Evolutionary conservation across 2,113 vertebrate genomes (phyloP).

Genomic region (Canis aureus): DNA sequence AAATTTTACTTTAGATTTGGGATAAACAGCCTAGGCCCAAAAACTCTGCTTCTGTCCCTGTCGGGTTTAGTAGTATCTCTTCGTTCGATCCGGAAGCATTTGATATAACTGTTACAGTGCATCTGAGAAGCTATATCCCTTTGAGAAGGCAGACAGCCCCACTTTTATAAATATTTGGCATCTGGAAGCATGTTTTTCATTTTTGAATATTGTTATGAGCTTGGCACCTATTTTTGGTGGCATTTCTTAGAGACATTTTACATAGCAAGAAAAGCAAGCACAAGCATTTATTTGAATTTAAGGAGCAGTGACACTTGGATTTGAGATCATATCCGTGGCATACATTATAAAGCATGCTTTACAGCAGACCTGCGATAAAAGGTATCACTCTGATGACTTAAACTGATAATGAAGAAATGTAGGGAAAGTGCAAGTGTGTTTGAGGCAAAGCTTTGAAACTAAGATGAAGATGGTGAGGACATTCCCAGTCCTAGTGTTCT

Average conservation of each 20-base stretch:
- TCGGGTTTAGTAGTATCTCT: background rate
- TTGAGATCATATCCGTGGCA: background rate
- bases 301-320: background rate
- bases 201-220: conserved; percentile 67
- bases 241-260: conserved; percentile 55
- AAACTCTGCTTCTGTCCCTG: background rate
- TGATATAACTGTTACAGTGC: background rate
- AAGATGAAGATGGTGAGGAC: background rate
- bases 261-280: background rate
- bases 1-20: conserved; percentile 41
- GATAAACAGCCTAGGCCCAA: background rate
- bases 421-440: background rate
- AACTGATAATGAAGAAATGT: background rate
- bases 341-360: background rate
- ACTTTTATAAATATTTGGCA: conserved; percentile 66
- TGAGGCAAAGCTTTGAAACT: background rate
- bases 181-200: conserved; percentile 53
- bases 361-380: background rate
- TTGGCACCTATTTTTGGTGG: conserved; percentile 53
- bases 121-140: background rate
- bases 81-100: background rate
- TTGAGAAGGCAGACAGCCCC: conserved; percentile 45
- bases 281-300: conserved; percentile 24
- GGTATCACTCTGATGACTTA: background rate
- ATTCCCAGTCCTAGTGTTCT: background rate